Evolutionary conservation across 1,140 invertebrate genomes (phyloP).

Genomic region (Branchinecta lindahli): DNA sequence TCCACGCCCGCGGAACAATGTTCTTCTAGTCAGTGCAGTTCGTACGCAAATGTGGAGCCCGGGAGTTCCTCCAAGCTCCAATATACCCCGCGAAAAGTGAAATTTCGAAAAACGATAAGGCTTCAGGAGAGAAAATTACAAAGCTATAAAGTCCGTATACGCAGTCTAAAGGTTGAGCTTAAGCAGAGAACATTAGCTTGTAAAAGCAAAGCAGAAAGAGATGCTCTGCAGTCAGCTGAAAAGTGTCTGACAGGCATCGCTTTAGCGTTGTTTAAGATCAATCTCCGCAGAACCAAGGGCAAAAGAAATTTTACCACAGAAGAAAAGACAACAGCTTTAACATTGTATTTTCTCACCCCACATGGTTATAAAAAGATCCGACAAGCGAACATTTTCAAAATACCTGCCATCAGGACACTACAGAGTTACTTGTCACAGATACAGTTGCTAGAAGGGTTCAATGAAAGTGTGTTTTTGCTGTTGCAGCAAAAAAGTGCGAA

Average conservation of each 20-base stretch:
- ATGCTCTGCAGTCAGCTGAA: conserved; percentile 1
- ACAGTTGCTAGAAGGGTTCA: neutral
- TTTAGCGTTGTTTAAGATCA: neutral
- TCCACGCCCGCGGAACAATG: no score
- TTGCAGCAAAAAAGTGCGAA: neutral
- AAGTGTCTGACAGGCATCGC: neutral
- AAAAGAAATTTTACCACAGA: no score
- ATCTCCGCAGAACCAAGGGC: neutral
- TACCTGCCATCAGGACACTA: conserved; percentile 3
- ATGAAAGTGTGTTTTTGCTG: conserved; percentile 2
- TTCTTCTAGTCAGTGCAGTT: no score
- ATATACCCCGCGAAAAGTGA: no score
- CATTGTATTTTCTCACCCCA: neutral
- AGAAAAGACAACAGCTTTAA: conserved; percentile 1
- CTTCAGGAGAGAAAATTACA: neutral
- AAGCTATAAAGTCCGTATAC: neutral
- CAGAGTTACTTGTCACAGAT: neutral
- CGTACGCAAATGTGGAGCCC: no score
- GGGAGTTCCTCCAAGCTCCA: no score
- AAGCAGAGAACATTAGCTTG: neutral
- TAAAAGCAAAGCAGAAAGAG: neutral
- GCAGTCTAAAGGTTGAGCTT: neutral
- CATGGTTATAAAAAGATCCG: neutral
- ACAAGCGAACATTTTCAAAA: neutral
- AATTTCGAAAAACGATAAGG: neutral